Percentiles rank a stretch among this genome's conserved stretches.
Evolutionary conservation across 2,888 invertebrate species (phyloP).

Genomic region (Pocota personata): DNA sequence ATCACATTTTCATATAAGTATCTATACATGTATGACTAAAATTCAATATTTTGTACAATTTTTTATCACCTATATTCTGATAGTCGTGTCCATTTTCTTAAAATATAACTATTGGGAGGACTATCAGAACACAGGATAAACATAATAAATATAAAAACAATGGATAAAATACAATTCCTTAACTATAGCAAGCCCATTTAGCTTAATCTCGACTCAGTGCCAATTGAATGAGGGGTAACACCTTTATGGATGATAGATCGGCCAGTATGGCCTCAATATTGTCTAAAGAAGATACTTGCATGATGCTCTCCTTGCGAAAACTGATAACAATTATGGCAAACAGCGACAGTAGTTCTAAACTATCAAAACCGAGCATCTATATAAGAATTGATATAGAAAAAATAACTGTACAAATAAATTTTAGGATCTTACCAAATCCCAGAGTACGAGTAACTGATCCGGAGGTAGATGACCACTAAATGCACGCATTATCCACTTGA

Average conservation of each 20-base stretch:
- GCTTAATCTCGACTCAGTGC: conserved; percentile 87
- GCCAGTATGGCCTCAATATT: conserved; percentile 94
- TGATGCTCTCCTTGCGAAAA: conserved; percentile 92
- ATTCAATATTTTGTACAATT: conserved; percentile 20
- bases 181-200: too few relatives aligned
- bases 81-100: not conserved
- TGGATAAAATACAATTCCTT: not conserved
- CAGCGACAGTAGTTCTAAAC: conserved; percentile 94
- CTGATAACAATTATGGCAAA: conserved; percentile 93
- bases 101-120: not conserved
- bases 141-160: not conserved
- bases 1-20: too few relatives aligned
- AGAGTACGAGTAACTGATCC: conserved; percentile 94
- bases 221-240: conserved; percentile 92
- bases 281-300: conserved; percentile 89
- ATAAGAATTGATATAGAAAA: not conserved
- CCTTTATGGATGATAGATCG: conserved; percentile 93
- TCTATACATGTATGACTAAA: conserved; percentile 9
- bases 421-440: conserved; percentile 88
- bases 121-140: not conserved
- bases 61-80: not conserved
- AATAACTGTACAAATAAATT: not conserved
- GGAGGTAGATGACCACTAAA: conserved; percentile 97
- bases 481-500: conserved; percentile 98
- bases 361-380: conserved; percentile 93